Base-by-base conservation (phyloP, 1,140 invertebrate species). In the Polyergus mexicanus region DNA sequence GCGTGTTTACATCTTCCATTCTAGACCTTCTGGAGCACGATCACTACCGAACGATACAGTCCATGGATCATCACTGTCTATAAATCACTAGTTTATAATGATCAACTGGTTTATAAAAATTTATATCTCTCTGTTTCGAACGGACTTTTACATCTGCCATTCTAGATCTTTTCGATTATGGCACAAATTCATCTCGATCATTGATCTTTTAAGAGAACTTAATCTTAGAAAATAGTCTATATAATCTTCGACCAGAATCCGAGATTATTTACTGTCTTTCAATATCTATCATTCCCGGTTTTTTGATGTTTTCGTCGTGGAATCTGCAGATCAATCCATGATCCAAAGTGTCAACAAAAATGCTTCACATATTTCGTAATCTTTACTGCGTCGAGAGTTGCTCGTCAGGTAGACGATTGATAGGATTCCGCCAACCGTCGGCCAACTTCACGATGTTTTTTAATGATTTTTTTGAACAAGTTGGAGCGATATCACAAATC, bases 401-500 rank as follows among this genome's bases (percentile, higher is more conserved):
- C 66, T 4, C 22, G 54, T 81, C 38, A n/a, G 44, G 69, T 13
- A 44, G 19, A 19, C 35, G 65, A 58, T 10, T 58, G 16, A 6
- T 22, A 19, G 3, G 35, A 58, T 10, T 74, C 7, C 28, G 41
- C 38, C 8, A 74, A 68, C 78, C 78, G 66, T 71, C 78, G 78
- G 78, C 19, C 13, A 58, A 1, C 19, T 60, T 60, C 58, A 35
- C 19, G 19, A 11, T 5, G 54, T 60, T 38, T 72, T 8, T 72
- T 32, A 32, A 69, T 1, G 2, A 47, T 10, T 13, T 83, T 60
- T 72, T 25, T 19, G 44, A 32, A 8, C 32, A 32, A 74, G 28
- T 74, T 44, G 28, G 10, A 60, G 13, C 32, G 28, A 71, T 83
- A 83, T 83, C 56, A 60, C 78, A 35, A 72, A 74, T 72, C 25